A percentile compares a stretch with the other conserved stretches of the same genome.
These are phyloP conservation scores for Lepidostoma basale DNA, from an alignment of 1,140 invertebrate genomes.

Conservation along the genomic window DNA sequence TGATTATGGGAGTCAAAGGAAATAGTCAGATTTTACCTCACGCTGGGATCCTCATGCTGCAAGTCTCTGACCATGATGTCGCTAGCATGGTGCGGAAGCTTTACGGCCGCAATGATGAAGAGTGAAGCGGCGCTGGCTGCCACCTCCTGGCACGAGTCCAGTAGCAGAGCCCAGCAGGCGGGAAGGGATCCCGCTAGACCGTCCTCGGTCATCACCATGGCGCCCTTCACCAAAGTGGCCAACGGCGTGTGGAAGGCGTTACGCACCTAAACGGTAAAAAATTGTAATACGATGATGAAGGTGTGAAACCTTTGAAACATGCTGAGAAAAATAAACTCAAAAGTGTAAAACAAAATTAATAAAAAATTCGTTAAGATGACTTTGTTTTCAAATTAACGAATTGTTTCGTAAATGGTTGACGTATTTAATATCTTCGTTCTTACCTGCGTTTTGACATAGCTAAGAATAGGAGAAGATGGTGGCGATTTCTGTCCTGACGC, in stretches of 20 bases:
- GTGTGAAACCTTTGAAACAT: no score
- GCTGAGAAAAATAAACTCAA: no score
- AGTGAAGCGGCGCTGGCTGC: slow-evolving; percentile 83
- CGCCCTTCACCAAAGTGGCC: slow-evolving; percentile 89
- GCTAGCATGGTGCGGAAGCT: slow-evolving; percentile 84
- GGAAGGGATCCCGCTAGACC: slow-evolving; percentile 86
- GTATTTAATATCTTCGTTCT: no score
- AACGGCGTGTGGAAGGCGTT: slow-evolving; percentile 90
- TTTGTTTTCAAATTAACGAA: no score
- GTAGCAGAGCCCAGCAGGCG: slow-evolving; percentile 91
- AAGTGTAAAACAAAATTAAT: no score
- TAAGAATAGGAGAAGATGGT: slow-evolving; percentile 73
- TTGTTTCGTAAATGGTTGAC: no score
- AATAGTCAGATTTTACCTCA: no score
- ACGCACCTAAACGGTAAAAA: slow-evolving; percentile 66
- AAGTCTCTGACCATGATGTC: slow-evolving; percentile 88
- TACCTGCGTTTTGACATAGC: slow-evolving; percentile 86
- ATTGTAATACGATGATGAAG: background rate
- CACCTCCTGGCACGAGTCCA: slow-evolving; percentile 81
- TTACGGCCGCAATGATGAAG: slow-evolving; percentile 90
- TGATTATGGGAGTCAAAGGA: no score
- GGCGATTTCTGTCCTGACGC: slow-evolving; percentile 26
- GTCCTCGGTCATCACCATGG: slow-evolving; percentile 87
- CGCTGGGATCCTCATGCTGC: slow-evolving; percentile 78
- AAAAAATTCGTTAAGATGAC: no score